These are phyloP conservation scores for Antechinus stuartii DNA, from an alignment of 2,113 vertebrate genomes.

Conservation along the genomic window DNA sequence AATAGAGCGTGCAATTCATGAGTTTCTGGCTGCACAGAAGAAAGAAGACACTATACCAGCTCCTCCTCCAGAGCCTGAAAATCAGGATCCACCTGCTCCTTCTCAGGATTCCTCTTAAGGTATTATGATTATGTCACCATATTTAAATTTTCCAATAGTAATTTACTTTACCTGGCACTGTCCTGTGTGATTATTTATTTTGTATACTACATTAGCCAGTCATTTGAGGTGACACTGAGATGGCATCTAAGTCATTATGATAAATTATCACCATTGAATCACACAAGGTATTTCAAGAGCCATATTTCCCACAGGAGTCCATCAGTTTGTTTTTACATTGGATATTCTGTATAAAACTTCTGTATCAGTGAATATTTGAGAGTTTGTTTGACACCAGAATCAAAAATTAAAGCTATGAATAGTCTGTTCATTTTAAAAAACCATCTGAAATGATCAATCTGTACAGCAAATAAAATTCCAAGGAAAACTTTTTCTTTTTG, in stretches of 20 bases:
- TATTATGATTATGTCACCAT: slow-evolving; percentile 66
- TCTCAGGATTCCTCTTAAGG: slow-evolving; percentile 93
- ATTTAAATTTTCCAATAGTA: not conserved
- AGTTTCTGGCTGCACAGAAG: slow-evolving; percentile 90
- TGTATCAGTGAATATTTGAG: not conserved
- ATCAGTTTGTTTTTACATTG: not conserved
- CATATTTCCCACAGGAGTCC: not conserved
- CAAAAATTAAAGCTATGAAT: not conserved
- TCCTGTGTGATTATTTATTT: not conserved
- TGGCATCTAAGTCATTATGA: not conserved
- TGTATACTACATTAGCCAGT: not conserved
- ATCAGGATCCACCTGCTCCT: slow-evolving; percentile 86
- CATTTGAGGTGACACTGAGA: not conserved
- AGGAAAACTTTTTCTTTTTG: slow-evolving; percentile 57
- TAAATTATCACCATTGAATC: not conserved
- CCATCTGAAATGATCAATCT: not conserved
- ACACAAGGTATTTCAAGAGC: not conserved
- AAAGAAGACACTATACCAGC: slow-evolving; percentile 87
- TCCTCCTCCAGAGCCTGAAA: slow-evolving; percentile 88
- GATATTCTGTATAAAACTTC: not conserved
- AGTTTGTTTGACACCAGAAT: not conserved
- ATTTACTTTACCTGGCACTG: not conserved
- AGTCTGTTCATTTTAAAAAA: slow-evolving; percentile 50
- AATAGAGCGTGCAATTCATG: slow-evolving; percentile 96
- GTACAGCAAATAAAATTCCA: not conserved